Base-by-base conservation (phyloP, 2,113 vertebrate genomes). In the Neolamprologus modestus region DNA sequence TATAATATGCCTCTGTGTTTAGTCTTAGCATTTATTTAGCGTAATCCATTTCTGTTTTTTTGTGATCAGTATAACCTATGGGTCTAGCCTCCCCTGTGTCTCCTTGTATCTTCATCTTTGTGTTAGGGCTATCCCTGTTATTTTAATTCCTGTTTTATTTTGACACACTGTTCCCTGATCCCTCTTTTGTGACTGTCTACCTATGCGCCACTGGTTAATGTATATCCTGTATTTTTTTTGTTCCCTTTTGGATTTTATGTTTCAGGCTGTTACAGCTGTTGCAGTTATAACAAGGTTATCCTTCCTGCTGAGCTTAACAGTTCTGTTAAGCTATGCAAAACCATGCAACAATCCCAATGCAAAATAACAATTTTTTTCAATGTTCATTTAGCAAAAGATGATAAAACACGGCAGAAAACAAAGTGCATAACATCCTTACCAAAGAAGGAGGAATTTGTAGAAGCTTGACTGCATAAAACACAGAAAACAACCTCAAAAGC, bases 121-220 rank as follows among this genome's bases (percentile, higher is more conserved):
- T 68, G 7, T 21, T 37, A 68, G 33, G 19, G 33, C 7, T 37
- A 21, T 37, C 33, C 2, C 63, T 37, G 7, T 21, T 68, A 9
- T 73, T 73, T 24, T 7, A 45, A 42, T 73, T 26, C 68, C n/a
- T 73, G 24, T 11, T 31, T 50, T 47, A 42, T 40, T 71, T 71
- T 42, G n/a, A 9, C 19, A 24, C 19, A 1, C 5, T 31, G 24
- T 19, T 11, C 6, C 5, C 26, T 78, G 63, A 68, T 50, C 24
- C 16, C 24, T 50, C 24, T 26, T 50, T 78, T 78, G 16, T 50
- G 42, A 50, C 24, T 12, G 9, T 31, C 24, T 76, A 24, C n/a
- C 1, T 71, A 9, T 40, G 19, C 11, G 0, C 33, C 63, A 68
- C 33, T 68, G 35, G 19, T 40, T 68, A 37, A 40, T 42, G 0